Percentiles rank a stretch among this genome's conserved stretches.
Conservation (phyloP, 2,888 invertebrate species). For the Dascillus cervinus region DNA sequence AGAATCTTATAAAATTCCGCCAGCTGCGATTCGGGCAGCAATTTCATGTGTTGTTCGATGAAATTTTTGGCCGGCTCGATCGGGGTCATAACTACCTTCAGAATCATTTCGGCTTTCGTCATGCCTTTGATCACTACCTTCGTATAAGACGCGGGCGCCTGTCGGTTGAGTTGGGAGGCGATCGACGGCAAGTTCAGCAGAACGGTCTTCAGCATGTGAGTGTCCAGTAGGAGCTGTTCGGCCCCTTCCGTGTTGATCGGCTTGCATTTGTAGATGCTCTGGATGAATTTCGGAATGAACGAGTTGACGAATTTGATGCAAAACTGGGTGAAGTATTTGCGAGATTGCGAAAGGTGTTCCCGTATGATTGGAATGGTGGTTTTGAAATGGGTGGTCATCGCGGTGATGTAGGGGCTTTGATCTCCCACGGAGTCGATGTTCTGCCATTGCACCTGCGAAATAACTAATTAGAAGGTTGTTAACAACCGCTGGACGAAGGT, state of each 20-base stretch:
- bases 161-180: slow-evolving; percentile 78
- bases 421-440: slow-evolving; percentile 92
- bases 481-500: slow-evolving; percentile 1
- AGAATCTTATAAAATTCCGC: slow-evolving; percentile 90
- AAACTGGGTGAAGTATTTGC: slow-evolving; percentile 97
- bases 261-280: slow-evolving; percentile 84
- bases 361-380: slow-evolving; percentile 81
- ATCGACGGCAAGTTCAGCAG: slow-evolving; percentile 90
- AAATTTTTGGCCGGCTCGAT: slow-evolving; percentile 72
- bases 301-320: slow-evolving; percentile 94
- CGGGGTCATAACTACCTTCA: slow-evolving; percentile 97
- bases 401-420: slow-evolving; percentile 90
- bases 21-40: slow-evolving; percentile 82
- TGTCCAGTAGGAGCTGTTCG: slow-evolving; percentile 88
- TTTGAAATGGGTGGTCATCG: slow-evolving; percentile 79
- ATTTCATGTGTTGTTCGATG: slow-evolving; percentile 80
- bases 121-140: slow-evolving; percentile 73
- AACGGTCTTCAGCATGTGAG: slow-evolving; percentile 90
- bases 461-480: not conserved
- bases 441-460: slow-evolving; percentile 77
- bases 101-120: slow-evolving; percentile 96
- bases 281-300: slow-evolving; percentile 91
- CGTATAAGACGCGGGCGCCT: slow-evolving; percentile 81
- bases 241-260: slow-evolving; percentile 86
- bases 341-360: slow-evolving; percentile 81